Conservation (phyloP, 2,888 invertebrate species). For the Antheraea assamensis region DNA sequence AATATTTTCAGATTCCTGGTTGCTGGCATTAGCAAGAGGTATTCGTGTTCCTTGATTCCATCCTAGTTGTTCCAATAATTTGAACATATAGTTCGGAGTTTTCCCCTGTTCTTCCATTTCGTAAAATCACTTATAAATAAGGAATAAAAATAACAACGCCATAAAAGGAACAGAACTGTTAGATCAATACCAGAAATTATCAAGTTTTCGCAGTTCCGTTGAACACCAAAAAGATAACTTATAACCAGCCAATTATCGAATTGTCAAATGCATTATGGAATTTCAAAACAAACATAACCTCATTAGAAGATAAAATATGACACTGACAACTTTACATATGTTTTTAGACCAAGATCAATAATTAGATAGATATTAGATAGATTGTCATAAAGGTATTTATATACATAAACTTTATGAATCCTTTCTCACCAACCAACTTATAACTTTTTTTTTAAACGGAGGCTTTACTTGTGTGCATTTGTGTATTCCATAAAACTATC, state of each 20-base stretch:
- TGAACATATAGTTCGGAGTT: constrained; percentile 78
- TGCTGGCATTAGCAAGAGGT: constrained; percentile 90
- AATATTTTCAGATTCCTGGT: constrained; percentile 71
- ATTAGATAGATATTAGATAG: too few species aligned
- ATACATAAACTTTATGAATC: too few species aligned
- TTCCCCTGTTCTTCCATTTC: constrained; percentile 52
- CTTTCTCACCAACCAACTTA: too few species aligned
- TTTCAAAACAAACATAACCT: neutral
- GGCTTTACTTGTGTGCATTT: neutral
- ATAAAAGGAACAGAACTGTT: constrained; percentile 35
- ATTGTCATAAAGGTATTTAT: too few species aligned
- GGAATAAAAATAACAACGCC: constrained; percentile 24
- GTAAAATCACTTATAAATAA: constrained; percentile 16
- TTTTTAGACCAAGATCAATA: neutral
- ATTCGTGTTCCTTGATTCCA: constrained; percentile 90
- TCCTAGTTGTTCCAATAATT: constrained; percentile 86
- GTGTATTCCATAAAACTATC: neutral
- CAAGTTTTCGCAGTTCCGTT: neutral
- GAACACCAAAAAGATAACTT: neutral
- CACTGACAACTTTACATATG: neutral
- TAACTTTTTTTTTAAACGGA: neutral
- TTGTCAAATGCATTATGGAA: too few species aligned
- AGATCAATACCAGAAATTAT: constrained; percentile 38
- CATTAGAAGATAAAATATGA: neutral
- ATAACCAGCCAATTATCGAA: neutral